A percentile compares a stretch with the other conserved stretches of the same genome.
Evolutionary conservation across 2,797 vertebrate species (phyloP).

Genomic region (Macrochelys suwanniensis): DNA sequence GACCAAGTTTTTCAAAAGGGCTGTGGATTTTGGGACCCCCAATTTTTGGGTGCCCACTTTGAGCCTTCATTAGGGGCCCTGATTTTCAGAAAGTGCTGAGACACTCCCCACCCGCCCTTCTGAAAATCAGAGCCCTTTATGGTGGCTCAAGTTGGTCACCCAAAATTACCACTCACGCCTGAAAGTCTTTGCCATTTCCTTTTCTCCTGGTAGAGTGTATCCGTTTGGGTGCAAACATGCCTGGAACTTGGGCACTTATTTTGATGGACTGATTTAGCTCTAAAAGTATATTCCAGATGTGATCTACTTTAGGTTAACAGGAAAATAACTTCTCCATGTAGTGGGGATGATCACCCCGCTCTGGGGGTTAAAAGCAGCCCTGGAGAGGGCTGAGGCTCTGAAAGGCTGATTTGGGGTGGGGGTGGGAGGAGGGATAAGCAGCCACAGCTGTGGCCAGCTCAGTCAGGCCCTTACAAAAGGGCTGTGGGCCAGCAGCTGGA

Average conservation of each 20-base stretch:
- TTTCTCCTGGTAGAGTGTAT: not conserved
- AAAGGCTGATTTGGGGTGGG: no score
- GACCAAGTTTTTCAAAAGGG: slow-evolving; percentile 20
- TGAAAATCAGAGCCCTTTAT: not conserved
- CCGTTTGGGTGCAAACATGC: not conserved
- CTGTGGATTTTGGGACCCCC: not conserved
- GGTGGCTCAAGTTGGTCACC: not conserved
- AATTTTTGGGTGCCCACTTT: not conserved
- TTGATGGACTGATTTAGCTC: not conserved
- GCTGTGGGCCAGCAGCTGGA: no score
- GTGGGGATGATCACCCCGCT: no score
- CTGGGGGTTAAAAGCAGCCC: no score
- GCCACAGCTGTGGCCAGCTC: no score
- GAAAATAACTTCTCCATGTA: not conserved
- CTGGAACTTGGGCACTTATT: not conserved
- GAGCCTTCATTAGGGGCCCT: not conserved
- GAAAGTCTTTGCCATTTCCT: not conserved
- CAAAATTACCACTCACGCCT: not conserved
- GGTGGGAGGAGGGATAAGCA: no score
- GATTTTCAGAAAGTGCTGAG: not conserved
- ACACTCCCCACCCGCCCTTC: not conserved
- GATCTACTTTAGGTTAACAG: not conserved
- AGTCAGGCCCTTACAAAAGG: no score
- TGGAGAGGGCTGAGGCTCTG: no score
- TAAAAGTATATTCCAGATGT: not conserved